These are phyloP conservation scores for Cossypha heuglini DNA, from an alignment of 2,797 vertebrate species.

Conservation along the genomic window DNA sequence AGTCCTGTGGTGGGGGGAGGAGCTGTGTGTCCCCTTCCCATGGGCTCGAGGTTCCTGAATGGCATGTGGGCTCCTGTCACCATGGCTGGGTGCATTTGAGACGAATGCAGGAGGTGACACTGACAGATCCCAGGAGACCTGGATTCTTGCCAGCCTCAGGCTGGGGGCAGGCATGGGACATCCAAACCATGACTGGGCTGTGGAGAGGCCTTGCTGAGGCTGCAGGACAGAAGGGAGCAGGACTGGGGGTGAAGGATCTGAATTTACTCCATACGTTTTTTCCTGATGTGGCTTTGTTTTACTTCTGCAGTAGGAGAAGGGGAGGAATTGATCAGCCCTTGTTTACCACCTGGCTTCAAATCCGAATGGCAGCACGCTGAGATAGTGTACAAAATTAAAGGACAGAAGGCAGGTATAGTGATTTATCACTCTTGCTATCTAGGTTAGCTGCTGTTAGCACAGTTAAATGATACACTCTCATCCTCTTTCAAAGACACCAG, in stretches of 20 bases:
- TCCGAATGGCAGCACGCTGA: constrained; percentile 88
- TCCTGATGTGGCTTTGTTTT: constrained; percentile 40
- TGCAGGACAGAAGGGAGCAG: neutral
- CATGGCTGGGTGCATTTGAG: neutral
- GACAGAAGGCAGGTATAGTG: constrained; percentile 86
- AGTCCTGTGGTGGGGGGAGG: neutral
- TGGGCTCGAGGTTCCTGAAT: neutral
- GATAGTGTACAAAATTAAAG: constrained; percentile 84
- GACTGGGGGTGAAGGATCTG: neutral
- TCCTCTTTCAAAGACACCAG: neutral
- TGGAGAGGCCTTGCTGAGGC: neutral
- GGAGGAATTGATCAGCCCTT: constrained; percentile 86
- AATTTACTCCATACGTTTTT: neutral
- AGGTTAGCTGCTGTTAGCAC: neutral
- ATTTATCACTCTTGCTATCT: neutral
- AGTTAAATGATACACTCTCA: neutral
- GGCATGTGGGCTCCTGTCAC: neutral
- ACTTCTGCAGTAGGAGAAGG: constrained; percentile 76
- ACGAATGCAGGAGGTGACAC: neutral
- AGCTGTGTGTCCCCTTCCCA: neutral
- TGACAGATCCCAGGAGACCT: neutral
- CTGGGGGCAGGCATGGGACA: neutral
- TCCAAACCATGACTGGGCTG: neutral
- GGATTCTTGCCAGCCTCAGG: neutral
- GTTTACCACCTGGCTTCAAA: constrained; percentile 82